phyloP scores from a whole-genome alignment of 2,888 invertebrate genomes.

The Tenthredo scrophulariae region DNA sequence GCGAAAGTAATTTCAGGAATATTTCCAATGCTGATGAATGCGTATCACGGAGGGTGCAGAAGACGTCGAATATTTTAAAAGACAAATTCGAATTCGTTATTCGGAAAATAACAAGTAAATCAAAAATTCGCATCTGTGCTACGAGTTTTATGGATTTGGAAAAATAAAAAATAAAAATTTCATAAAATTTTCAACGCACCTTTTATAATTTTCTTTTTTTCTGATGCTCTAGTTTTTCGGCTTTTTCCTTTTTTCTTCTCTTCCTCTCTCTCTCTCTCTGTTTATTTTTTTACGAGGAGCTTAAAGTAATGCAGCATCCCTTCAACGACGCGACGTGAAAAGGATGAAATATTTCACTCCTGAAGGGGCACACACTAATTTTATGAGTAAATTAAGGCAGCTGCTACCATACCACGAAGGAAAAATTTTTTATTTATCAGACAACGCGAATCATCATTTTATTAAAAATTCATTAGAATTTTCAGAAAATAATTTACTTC shows the following conservation, averaged over 20 bases:
- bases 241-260: neutral
- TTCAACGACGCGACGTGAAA: slow-evolving; percentile 2
- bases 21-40: slow-evolving; percentile 4
- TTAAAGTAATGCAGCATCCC: neutral
- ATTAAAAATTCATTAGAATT: neutral
- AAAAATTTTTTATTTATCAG: neutral
- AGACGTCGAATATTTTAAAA: neutral
- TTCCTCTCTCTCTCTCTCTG: neutral
- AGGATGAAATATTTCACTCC: neutral
- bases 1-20: neutral
- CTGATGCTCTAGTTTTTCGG: neutral
- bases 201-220: neutral
- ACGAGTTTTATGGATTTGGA: neutral
- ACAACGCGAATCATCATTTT: neutral
- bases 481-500: neutral
- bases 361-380: slow-evolving; percentile 1
- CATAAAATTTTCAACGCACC: neutral
- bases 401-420: neutral
- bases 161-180: neutral
- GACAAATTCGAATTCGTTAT: neutral
- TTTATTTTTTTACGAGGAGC: neutral
- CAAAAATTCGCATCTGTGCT: neutral
- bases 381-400: neutral
- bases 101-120: neutral
- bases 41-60: neutral